These are phyloP conservation scores for Aurelia sp. DNA, from an alignment of 30 jellyfish, hydroid and myxozoan genomes.

Conservation along the genomic window DNA sequence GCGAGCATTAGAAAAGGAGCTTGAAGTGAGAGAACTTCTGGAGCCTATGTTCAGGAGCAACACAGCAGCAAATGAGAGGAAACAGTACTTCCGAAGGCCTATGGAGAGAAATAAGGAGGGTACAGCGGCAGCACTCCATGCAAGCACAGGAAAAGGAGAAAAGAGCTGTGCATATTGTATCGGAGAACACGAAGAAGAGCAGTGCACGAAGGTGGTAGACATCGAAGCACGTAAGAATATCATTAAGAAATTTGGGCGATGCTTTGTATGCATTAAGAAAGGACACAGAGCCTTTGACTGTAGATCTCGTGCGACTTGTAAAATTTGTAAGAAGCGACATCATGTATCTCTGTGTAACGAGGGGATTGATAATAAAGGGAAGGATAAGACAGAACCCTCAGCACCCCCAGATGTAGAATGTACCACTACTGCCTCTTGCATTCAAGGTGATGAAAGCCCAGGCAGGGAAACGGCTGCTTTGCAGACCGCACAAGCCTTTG, in stretches of 20 bases:
- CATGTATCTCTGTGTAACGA: slow-evolving; percentile 1
- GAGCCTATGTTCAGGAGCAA: neutral
- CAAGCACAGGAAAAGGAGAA: neutral
- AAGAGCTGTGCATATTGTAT: neutral
- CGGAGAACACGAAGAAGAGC: neutral
- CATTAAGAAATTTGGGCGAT: slow-evolving; percentile 12
- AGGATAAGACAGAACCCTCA: neutral
- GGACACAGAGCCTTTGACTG: slow-evolving; percentile 31
- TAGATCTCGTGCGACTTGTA: neutral
- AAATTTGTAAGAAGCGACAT: neutral
- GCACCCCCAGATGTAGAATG: neutral
- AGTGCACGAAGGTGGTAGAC: neutral
- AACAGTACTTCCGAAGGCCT: neutral
- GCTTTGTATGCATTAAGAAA: slow-evolving; percentile 6
- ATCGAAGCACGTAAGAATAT: neutral
- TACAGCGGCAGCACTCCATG: slow-evolving; percentile 7
- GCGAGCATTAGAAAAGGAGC: neutral
- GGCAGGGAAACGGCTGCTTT: slow-evolving; percentile 2
- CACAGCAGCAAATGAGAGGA: neutral
- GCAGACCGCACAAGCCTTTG: slow-evolving; percentile 1
- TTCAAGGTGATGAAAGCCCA: neutral
- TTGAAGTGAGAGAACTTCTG: neutral
- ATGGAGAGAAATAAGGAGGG: neutral
- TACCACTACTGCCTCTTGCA: neutral
- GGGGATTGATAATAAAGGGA: neutral